These are phyloP conservation scores for Sus scrofa DNA, from an alignment of 2,113 vertebrate genomes.

Conservation along the genomic window DNA sequence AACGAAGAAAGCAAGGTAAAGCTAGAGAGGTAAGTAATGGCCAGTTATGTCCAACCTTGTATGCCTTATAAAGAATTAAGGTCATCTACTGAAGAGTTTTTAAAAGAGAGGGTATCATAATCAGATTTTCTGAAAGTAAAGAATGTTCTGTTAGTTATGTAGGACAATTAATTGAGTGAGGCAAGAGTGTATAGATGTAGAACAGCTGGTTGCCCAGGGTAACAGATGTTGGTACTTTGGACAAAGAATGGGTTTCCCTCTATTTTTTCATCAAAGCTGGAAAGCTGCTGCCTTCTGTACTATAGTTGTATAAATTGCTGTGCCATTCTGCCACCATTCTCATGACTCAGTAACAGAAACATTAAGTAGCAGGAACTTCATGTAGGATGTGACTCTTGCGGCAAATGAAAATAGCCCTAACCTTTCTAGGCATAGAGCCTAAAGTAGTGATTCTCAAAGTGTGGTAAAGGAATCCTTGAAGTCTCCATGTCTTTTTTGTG, in stretches of 20 bases:
- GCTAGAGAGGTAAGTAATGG: neutral
- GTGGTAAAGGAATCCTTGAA: neutral
- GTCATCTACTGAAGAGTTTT: neutral
- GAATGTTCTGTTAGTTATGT: neutral
- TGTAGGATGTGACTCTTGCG: neutral
- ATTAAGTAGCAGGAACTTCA: neutral
- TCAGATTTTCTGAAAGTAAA: neutral
- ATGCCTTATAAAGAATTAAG: neutral
- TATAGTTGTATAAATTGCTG: neutral
- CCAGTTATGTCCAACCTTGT: too few species aligned
- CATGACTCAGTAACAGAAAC: neutral
- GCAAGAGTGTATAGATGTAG: too few species aligned
- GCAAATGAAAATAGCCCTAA: neutral
- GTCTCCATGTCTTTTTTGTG: neutral
- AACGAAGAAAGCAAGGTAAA: neutral
- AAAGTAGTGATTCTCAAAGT: neutral
- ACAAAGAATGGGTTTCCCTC: neutral
- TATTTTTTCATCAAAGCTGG: neutral
- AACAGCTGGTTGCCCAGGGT: too few species aligned
- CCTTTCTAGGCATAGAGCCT: neutral
- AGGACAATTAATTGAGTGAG: neutral
- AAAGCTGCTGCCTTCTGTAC: neutral
- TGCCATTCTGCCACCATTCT: accelerated
- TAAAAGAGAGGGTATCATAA: neutral
- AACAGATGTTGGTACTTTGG: neutral